These are phyloP conservation scores for Drosophila simulans DNA, from an alignment of 1,140 invertebrate genomes.

Conservation along the genomic window DNA sequence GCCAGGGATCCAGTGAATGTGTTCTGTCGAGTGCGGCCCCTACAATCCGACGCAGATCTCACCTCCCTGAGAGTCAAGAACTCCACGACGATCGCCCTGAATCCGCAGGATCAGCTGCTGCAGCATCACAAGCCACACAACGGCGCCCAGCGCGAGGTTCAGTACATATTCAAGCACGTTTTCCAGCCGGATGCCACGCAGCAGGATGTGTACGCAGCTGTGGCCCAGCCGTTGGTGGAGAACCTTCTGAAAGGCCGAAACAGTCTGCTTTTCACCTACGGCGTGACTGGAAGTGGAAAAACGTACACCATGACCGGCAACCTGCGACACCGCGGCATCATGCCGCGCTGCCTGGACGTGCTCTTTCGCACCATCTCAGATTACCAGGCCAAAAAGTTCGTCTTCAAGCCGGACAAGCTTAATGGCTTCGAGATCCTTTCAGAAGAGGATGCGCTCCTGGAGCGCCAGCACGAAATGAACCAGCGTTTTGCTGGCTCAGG, in stretches of 20 bases:
- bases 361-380: slow-evolving; percentile 95
- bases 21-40: slow-evolving; percentile 92
- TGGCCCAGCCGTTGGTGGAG: slow-evolving; percentile 94
- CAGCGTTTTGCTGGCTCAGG: slow-evolving; percentile 86
- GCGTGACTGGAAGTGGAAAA: slow-evolving; percentile 98
- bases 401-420: slow-evolving; percentile 96
- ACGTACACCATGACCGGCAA: slow-evolving; percentile 96
- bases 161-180: slow-evolving; percentile 92
- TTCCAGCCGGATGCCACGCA: slow-evolving; percentile 92
- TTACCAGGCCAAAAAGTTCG: slow-evolving; percentile 91
- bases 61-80: slow-evolving; percentile 91
- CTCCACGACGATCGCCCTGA: slow-evolving; percentile 87
- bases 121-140: slow-evolving; percentile 86
- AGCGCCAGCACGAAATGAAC: slow-evolving; percentile 87
- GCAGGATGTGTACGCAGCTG: slow-evolving; percentile 91
- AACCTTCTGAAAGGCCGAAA: slow-evolving; percentile 93
- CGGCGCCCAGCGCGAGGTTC: slow-evolving; percentile 88
- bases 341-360: slow-evolving; percentile 95
- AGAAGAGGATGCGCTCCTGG: slow-evolving; percentile 94
- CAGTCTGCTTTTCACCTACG: slow-evolving; percentile 97
- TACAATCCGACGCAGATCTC: slow-evolving; percentile 88
- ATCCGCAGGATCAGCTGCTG: slow-evolving; percentile 88
- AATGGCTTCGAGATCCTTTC: slow-evolving; percentile 97
- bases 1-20: slow-evolving; percentile 90
- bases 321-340: slow-evolving; percentile 91